These are phyloP conservation scores for Drosophila yooni DNA, from an alignment of 2,888 invertebrate genomes.

Conservation along the genomic window DNA sequence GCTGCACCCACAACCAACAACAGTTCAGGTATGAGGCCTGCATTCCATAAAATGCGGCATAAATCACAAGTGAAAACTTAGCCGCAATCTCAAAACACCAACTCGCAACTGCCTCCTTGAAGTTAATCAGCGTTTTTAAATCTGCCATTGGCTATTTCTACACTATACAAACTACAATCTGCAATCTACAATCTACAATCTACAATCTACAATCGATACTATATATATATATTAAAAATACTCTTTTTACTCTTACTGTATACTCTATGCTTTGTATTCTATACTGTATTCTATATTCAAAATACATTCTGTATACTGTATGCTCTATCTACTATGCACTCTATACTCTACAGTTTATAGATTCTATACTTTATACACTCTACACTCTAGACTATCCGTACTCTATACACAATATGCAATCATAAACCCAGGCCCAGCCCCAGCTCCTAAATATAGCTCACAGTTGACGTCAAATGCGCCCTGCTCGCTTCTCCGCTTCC, in stretches of 20 bases:
- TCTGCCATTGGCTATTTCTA: conserved; percentile 43
- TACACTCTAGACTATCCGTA: background rate
- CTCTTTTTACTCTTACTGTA: background rate
- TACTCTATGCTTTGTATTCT: background rate
- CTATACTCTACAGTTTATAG: background rate
- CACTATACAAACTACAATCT: conserved; percentile 7
- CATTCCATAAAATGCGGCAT: conserved; percentile 53
- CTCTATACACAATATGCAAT: conserved; percentile 37
- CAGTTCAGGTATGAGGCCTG: conserved; percentile 18
- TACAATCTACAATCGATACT: background rate
- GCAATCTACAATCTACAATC: background rate
- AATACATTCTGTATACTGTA: too few relatives aligned
- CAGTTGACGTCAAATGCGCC: conserved; percentile 36
- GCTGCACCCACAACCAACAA: conserved; percentile 45
- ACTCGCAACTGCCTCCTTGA: conserved; percentile 42
- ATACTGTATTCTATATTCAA: background rate
- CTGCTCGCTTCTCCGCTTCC: background rate
- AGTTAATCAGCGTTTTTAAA: conserved; percentile 62
- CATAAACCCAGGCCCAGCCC: background rate
- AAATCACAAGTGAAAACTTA: conserved; percentile 65
- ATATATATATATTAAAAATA: background rate
- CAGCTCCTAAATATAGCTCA: conserved; percentile 41
- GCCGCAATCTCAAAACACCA: conserved; percentile 45
- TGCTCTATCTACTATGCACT: too few relatives aligned
- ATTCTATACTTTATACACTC: background rate